Evolutionary conservation across 2,113 vertebrate species (phyloP), one percentile per base, ranked within the genome.

Genomic region (Colius striatus): DNA sequence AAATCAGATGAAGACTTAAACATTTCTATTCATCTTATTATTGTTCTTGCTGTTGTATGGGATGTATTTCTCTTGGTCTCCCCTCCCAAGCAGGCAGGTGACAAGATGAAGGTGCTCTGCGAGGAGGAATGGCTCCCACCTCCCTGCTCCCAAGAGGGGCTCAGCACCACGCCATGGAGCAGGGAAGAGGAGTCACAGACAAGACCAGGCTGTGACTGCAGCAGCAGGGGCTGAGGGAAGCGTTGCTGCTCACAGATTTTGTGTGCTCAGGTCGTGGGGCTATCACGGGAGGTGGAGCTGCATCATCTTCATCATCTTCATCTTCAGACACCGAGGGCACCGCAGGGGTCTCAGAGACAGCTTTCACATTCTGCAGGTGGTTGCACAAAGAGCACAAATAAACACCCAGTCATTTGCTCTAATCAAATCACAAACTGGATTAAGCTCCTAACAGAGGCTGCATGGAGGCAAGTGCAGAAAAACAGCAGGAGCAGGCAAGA

Each of bases 251-350:
- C 96, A 99, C 99, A 38, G 99, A 99, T 98, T 99, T 99, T 48
- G 99, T 99, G 98, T 99, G 99, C 34, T 99, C 99, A 7, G 99
- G 99, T 27, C 99, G 98, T 1, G 99, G 99, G 48, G 99, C 99
- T 72, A 99, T 98, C 92, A 98, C 98, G 0, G 99, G 99, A 6
- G 99, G 99, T 14, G 99, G 98, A 36, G 98, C 97, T 8, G 98
- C 98, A 83, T 99, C 99, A 2, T 99, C 99, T 48, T 99, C 99
- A 70, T 98, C 99, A 1, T 99, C 99, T 79, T 98, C 98, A 50
- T 98, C 98, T 96, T 99, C 99, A 9, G 99, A 99, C n/a, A 99
- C 98, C 0, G 98, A 98, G 29, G 98, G 98, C 45, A 99, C 98
- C 18, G 98, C 98, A 3, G 99, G 99, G 2, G 98, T 98, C 98